These are phyloP conservation scores for Kryphioiulus occultus DNA, from an alignment of 2,888 invertebrate genomes.

Conservation along the genomic window DNA sequence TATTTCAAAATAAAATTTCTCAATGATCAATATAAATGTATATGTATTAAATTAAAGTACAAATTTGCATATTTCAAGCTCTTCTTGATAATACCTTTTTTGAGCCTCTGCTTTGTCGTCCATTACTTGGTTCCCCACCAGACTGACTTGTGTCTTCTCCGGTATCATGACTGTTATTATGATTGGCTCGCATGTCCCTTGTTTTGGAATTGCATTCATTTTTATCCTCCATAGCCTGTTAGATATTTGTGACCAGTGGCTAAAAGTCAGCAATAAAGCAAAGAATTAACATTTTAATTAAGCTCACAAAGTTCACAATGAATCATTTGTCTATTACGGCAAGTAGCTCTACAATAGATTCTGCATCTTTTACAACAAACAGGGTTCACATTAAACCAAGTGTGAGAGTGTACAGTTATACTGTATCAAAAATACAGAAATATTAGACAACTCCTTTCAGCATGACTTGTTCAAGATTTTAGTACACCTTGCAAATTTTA, in stretches of 20 bases:
- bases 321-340: too few species aligned
- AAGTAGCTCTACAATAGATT: too few species aligned
- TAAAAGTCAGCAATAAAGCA: neutral
- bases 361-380: too few species aligned
- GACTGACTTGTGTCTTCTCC: conserved; percentile 52
- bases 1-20: neutral
- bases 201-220: conserved; percentile 47
- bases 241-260: neutral
- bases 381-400: too few species aligned
- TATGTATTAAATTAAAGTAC: neutral
- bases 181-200: conserved; percentile 44
- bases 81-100: neutral
- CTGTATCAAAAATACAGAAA: too few species aligned
- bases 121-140: conserved; percentile 47
- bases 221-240: conserved; percentile 47
- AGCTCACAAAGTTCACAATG: too few species aligned
- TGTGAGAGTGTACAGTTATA: too few species aligned
- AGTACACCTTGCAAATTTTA: too few species aligned
- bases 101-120: neutral
- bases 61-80: neutral
- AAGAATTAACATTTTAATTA: too few species aligned
- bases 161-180: conserved; percentile 47
- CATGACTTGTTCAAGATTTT: too few species aligned
- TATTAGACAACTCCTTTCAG: too few species aligned
- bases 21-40: neutral